Conservation (phyloP, 2,113 vertebrate genomes). For the Muntiacus reevesi region DNA sequence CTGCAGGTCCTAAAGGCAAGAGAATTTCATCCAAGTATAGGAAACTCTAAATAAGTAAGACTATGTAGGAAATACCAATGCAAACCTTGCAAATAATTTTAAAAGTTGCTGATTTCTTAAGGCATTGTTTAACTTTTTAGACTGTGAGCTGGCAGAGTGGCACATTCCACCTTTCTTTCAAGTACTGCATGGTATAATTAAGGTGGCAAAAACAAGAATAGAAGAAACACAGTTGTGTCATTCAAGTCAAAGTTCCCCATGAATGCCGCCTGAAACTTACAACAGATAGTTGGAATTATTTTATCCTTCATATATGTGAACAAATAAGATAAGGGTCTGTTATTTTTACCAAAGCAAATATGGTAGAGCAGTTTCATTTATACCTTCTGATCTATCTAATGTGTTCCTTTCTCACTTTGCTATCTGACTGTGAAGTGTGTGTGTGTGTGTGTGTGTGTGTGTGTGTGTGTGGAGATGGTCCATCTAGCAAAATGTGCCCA, state of each 20-base stretch:
- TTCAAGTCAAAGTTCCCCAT: neutral
- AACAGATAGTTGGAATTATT: neutral
- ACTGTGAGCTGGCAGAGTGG: neutral
- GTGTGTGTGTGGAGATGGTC: neutral
- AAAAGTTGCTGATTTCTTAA: conserved; percentile 5
- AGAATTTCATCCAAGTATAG: neutral
- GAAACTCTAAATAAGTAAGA: neutral
- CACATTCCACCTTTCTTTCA: neutral
- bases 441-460: neutral
- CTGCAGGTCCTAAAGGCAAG: neutral
- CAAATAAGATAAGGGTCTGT: neutral
- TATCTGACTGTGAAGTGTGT: neutral
- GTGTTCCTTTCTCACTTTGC: neutral
- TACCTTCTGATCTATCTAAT: neutral
- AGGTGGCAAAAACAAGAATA: neutral
- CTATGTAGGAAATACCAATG: neutral
- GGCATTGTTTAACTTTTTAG: neutral
- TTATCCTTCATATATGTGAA: neutral
- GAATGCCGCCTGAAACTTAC: neutral
- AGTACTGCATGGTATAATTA: neutral
- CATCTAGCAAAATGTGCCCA: neutral
- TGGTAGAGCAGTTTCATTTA: neutral
- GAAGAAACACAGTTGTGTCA: neutral
- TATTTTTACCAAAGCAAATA: neutral
- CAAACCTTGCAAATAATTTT: neutral